Conservation (phyloP, 2,797 vertebrate species). For the Lepilemur ruficaudatus region DNA sequence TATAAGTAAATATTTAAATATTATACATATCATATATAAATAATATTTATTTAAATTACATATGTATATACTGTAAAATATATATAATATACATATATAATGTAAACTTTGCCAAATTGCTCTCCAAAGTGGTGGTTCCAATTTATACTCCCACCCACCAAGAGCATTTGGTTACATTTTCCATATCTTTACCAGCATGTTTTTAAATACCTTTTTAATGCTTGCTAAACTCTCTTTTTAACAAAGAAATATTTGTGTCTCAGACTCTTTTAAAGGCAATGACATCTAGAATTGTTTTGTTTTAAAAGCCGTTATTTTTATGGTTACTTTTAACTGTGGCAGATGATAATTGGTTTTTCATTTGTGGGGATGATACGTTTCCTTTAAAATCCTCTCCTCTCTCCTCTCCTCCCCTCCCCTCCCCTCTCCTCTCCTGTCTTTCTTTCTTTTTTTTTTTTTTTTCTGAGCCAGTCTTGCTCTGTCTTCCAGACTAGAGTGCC, state of each 20-base stretch:
- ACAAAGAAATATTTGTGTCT: not conserved
- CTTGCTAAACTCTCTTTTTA: not conserved
- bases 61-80: not conserved
- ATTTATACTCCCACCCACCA: not conserved
- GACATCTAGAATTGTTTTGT: not conserved
- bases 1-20: not conserved
- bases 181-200: not conserved
- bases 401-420: too few species aligned
- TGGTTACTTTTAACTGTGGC: not conserved
- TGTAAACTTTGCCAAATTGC: not conserved
- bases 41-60: not conserved
- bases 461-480: too few species aligned
- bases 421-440: too few species aligned
- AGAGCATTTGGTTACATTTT: conserved; percentile 4
- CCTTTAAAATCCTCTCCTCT: not conserved
- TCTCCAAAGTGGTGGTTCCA: not conserved
- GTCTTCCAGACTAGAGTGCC: not conserved
- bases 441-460: too few species aligned
- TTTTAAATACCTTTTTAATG: not conserved
- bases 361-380: not conserved
- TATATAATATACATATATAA: not conserved
- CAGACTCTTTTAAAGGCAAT: not conserved
- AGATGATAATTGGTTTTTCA: not conserved
- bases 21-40: not conserved
- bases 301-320: not conserved